phyloP scores from a whole-genome alignment of 2,797 vertebrate genomes.

The Falco novaeseelandiae region DNA sequence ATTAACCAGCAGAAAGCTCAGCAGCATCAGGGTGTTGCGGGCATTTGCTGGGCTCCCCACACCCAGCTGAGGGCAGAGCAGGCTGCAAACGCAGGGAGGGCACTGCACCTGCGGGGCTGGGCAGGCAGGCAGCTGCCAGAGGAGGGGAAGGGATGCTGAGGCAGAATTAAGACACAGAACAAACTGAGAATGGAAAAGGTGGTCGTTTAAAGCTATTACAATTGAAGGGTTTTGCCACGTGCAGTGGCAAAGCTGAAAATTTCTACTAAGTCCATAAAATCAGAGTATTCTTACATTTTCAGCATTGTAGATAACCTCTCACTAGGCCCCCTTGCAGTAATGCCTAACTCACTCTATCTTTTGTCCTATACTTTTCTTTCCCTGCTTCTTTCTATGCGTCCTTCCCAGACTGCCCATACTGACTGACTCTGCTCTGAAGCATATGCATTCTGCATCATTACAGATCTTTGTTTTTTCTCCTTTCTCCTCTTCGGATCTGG shows the following conservation, averaged over 20 bases:
- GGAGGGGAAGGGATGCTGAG: not conserved
- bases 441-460: not conserved
- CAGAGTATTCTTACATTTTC: not conserved
- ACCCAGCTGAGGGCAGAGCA: not conserved
- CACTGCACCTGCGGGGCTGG: not conserved
- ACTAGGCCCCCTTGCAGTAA: not conserved
- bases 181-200: not conserved
- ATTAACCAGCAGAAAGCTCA: not conserved
- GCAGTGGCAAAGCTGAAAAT: not conserved
- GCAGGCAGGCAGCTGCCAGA: not conserved
- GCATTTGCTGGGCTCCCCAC: not conserved
- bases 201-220: not conserved
- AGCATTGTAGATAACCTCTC: not conserved
- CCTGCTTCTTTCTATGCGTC: not conserved
- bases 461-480: not conserved
- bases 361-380: not conserved
- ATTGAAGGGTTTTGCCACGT: not conserved
- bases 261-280: not conserved
- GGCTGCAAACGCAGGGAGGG: not conserved
- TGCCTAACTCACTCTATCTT: not conserved
- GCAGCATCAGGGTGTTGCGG: not conserved
- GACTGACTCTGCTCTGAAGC: not conserved
- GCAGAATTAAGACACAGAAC: not conserved
- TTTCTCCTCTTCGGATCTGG: not conserved
- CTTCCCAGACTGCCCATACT: not conserved